Evolutionary conservation across 2,113 vertebrate species (phyloP).

Genomic region (Candoia aspera): DNA sequence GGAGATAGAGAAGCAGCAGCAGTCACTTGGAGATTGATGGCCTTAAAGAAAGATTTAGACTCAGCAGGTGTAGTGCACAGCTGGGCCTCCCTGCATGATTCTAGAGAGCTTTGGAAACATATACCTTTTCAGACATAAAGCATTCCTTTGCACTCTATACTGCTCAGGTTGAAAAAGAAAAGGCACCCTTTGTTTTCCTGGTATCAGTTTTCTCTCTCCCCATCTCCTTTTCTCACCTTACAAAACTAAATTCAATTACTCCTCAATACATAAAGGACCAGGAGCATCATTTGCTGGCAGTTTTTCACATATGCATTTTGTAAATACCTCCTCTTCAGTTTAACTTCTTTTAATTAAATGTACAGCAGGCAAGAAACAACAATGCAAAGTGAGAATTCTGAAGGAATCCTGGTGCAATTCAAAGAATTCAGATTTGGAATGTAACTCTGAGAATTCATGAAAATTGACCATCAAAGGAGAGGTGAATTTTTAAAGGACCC

Average conservation of each 20-base stretch:
- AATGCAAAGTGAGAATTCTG: not conserved
- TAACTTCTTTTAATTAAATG: not conserved
- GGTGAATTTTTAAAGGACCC: not conserved
- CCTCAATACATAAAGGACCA: constrained; percentile 27
- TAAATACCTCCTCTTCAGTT: not conserved
- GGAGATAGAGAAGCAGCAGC: constrained; percentile 33
- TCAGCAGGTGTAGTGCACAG: constrained; percentile 49
- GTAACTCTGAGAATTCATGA: not conserved
- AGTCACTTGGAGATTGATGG: constrained; percentile 48
- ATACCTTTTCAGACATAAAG: constrained; percentile 47
- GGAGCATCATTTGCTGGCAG: constrained; percentile 15
- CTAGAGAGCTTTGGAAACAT: constrained; percentile 51
- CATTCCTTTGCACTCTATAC: constrained; percentile 52
- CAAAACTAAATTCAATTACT: constrained; percentile 21
- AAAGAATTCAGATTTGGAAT: not conserved
- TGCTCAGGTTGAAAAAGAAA: not conserved
- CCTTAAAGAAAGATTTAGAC: constrained; percentile 64
- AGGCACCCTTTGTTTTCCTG: not conserved
- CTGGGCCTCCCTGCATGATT: constrained; percentile 51
- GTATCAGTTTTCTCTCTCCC: constrained; percentile 10
- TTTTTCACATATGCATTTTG: not conserved
- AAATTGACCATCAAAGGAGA: not conserved
- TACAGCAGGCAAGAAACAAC: not conserved
- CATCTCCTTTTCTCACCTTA: not conserved
- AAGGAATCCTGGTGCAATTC: not conserved